Conservation (phyloP, 2,113 vertebrate genomes). For the Rana temporaria region DNA sequence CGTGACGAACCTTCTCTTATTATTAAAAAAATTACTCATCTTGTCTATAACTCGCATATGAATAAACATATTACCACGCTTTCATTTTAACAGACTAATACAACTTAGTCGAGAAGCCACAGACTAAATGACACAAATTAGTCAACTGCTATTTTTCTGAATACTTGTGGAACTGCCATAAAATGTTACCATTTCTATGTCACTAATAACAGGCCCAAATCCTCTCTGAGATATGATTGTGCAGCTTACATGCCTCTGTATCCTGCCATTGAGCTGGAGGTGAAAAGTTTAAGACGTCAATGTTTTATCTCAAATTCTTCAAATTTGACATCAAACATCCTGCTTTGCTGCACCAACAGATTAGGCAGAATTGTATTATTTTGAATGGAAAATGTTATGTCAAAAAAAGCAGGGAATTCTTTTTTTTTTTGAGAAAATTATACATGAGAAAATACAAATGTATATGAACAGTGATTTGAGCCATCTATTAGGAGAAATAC, state of each 20-base stretch:
- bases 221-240: conserved; percentile 57
- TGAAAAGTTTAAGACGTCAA: conserved; percentile 43
- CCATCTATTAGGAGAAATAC: too few relatives aligned
- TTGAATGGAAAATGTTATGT: not conserved
- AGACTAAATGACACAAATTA: conserved; percentile 9
- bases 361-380: not conserved
- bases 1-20: too few relatives aligned
- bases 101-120: not conserved
- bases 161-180: not conserved
- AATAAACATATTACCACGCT: too few relatives aligned
- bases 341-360: not conserved
- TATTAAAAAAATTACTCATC: too few relatives aligned
- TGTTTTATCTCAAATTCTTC: conserved; percentile 49
- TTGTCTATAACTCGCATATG: too few relatives aligned
- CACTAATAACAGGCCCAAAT: not conserved
- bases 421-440: not conserved
- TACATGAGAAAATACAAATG: not conserved
- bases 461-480: too few relatives aligned
- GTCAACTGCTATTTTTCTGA: conserved; percentile 57
- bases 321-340: conserved; percentile 33
- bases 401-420: not conserved
- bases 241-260: conserved; percentile 76
- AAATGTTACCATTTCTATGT: not conserved
- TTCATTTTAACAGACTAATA: not conserved
- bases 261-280: conserved; percentile 29